Percentiles rank a stretch among this genome's conserved stretches.
Evolutionary conservation across 1,140 invertebrate genomes (phyloP).

Genomic region (Pseudomyrmex concolor): DNA sequence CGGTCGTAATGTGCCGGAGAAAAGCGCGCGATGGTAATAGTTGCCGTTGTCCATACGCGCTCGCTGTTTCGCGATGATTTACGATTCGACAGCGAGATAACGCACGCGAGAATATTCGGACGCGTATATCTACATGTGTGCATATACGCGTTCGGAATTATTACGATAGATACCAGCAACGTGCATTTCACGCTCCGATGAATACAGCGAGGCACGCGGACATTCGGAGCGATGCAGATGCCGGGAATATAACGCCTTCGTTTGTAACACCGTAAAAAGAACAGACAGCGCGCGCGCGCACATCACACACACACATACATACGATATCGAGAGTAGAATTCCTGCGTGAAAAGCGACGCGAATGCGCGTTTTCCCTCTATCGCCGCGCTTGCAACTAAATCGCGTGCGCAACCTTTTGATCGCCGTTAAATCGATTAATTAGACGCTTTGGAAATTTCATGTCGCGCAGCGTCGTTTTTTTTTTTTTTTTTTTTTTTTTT

Average conservation of each 20-base stretch:
- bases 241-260: slow-evolving; percentile 44
- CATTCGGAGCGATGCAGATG: slow-evolving; percentile 16
- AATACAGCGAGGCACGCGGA: slow-evolving; percentile 7
- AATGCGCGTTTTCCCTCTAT: not conserved
- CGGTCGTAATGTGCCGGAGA: slow-evolving; percentile 23
- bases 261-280: slow-evolving; percentile 26
- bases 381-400: not conserved
- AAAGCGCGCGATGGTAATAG: slow-evolving; percentile 47
- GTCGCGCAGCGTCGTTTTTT: too few relatives aligned
- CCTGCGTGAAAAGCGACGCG: slow-evolving; percentile 2
- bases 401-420: not conserved
- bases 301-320: too few relatives aligned
- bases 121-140: slow-evolving; percentile 6
- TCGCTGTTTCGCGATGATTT: slow-evolving; percentile 53
- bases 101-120: slow-evolving; percentile 15
- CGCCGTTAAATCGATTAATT: slow-evolving; percentile 5
- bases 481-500: not conserved
- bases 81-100: slow-evolving; percentile 21
- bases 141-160: slow-evolving; percentile 38
- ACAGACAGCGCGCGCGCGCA: not conserved
- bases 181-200: slow-evolving; percentile 42
- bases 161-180: slow-evolving; percentile 40
- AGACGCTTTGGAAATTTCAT: slow-evolving; percentile 16
- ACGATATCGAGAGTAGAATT: not conserved
- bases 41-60: slow-evolving; percentile 36